Evolutionary conservation across 1,140 invertebrate genomes (phyloP).

Genomic region (Nomia melanderi): DNA sequence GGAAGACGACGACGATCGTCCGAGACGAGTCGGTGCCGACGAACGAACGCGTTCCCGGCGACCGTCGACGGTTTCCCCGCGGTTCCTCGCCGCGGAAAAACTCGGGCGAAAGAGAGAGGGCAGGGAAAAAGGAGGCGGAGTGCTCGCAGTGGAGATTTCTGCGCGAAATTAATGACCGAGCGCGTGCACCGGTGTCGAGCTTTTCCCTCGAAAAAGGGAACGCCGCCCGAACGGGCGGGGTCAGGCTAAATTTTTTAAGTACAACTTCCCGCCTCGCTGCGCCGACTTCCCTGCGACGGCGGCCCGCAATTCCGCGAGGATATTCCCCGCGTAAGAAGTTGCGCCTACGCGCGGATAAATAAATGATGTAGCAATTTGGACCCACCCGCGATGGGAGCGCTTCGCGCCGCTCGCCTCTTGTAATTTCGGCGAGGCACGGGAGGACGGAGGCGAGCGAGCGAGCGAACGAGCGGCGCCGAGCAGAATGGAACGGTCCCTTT

Average conservation of each 20-base stretch:
- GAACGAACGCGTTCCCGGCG: too few relatives aligned
- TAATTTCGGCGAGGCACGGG: too few relatives aligned
- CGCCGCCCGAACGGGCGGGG: slow-evolving; percentile 25
- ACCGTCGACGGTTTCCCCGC: too few relatives aligned
- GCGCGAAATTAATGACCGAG: slow-evolving; percentile 39
- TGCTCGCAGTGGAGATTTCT: slow-evolving; percentile 14
- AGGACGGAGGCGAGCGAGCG: too few relatives aligned
- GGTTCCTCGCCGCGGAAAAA: too few relatives aligned
- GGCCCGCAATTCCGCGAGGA: slow-evolving; percentile 16
- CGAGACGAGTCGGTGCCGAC: not conserved
- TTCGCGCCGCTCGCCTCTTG: too few relatives aligned
- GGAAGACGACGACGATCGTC: not conserved
- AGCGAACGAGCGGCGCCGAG: too few relatives aligned
- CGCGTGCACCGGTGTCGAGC: slow-evolving; percentile 33
- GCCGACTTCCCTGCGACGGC: slow-evolving; percentile 23
- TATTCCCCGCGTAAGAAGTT: slow-evolving; percentile 27
- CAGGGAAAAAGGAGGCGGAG: too few relatives aligned
- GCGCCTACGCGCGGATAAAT: not conserved
- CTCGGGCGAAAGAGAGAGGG: too few relatives aligned
- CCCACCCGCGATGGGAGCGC: not conserved
- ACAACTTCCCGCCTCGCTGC: slow-evolving; percentile 46
- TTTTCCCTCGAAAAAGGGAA: slow-evolving; percentile 38
- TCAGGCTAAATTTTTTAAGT: slow-evolving; percentile 59
- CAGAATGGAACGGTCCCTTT: too few relatives aligned
- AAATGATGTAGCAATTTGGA: not conserved